Base-by-base conservation (phyloP, 2,888 invertebrate genomes). In the Polydrusus cervinus region DNA sequence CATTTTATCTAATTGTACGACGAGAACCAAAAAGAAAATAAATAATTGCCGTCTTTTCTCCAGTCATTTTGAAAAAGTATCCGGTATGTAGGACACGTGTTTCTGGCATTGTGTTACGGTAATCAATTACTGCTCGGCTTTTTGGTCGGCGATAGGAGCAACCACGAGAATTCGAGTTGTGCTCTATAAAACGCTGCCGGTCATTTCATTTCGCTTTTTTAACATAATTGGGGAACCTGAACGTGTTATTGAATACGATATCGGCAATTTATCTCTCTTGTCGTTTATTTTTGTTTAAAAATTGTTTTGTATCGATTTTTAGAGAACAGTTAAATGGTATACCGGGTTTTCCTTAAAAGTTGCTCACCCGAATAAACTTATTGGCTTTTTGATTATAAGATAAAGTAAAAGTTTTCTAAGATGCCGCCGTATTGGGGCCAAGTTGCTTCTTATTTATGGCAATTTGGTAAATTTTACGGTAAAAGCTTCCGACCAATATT, bases 51-150 rank as follows among this genome's bases (percentile, higher is more conserved):
- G 45, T 45, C 45, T 45, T 45, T 45, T 45, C n/a, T 13, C 13
- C 8, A n/a, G 45, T n/a, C 6, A 45, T 45, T 45, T n/a, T n/a
- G 2, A 45, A 45, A 45, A 45, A 57, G 34, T 30, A 57, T 57
- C 16, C 45, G 1, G 45, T 45, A 45, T 62, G 45, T 16, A 45
- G 25, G 30, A 71, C 65, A 64, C 71, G 71, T 71, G 71, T 64
- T 55, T 71, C 55, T 51, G 64, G 25, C 64, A 30, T 64, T 71
- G 64, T 71, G 61, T 40, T 40, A 43, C 20, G 57, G 64, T 47
- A 71, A 71, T 71, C 71, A 71, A 71, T 71, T 71, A 71, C 30
- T 68, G 57, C 14, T 53, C 40, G 55, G 53, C 68, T 68, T 55
- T 68, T 57, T 68, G 45, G 43, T 57, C 57, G 6, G 68, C 20